phyloP scores from a whole-genome alignment of 2,888 invertebrate species.

The Polyploca ridens region DNA sequence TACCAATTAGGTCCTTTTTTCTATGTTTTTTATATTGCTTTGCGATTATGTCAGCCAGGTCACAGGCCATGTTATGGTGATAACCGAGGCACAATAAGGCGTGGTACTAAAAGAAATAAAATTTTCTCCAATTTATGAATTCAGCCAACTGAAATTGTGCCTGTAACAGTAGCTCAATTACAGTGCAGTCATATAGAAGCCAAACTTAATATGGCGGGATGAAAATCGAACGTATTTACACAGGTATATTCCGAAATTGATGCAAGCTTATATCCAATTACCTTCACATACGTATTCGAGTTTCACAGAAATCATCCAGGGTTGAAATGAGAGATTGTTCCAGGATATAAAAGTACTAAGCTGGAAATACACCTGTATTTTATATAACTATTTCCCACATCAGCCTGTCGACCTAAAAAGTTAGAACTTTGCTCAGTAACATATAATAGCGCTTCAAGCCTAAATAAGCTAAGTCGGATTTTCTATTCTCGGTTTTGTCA shows the following conservation, averaged over 20 bases:
- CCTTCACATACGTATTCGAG: neutral
- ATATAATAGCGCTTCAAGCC: neutral
- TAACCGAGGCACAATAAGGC: too few species aligned
- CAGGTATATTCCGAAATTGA: neutral
- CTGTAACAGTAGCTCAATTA: neutral
- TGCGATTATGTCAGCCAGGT: too few species aligned
- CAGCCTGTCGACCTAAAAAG: neutral
- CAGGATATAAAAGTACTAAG: neutral
- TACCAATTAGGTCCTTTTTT: too few species aligned
- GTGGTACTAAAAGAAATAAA: too few species aligned
- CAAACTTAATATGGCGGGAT: neutral
- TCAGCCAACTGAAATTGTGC: too few species aligned
- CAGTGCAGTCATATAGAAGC: neutral
- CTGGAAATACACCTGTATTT: neutral
- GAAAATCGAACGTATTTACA: neutral
- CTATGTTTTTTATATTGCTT: too few species aligned
- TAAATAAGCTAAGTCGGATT: constrained; percentile 2
- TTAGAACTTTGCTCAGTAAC: neutral
- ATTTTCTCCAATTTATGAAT: too few species aligned
- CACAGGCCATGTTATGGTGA: too few species aligned
- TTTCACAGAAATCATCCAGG: neutral
- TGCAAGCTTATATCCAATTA: neutral
- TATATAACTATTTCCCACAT: neutral
- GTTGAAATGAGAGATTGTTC: neutral
- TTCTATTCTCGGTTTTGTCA: neutral